These are phyloP conservation scores for Aegithalos caudatus DNA, from an alignment of 2,113 vertebrate genomes.

Conservation along the genomic window DNA sequence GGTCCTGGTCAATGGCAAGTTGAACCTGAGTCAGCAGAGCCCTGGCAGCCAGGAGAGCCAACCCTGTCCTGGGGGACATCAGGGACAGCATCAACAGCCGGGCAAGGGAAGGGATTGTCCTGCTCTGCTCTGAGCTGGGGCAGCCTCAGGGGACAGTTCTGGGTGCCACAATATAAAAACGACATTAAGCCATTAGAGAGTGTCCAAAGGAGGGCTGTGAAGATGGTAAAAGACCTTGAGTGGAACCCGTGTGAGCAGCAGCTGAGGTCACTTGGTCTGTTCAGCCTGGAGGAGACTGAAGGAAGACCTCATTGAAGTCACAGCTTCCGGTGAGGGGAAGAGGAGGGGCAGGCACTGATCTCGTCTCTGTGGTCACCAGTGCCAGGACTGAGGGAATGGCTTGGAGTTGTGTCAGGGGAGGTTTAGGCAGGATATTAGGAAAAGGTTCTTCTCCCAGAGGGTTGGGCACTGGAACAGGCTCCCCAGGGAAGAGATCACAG, in stretches of 20 bases:
- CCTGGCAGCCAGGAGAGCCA: not conserved
- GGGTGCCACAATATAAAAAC: fast-evolving
- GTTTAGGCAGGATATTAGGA: fast-evolving
- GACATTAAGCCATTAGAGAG: fast-evolving
- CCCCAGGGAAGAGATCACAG: not conserved
- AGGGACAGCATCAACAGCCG: fast-evolving
- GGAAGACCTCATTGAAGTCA: fast-evolving
- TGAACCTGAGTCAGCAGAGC: fast-evolving
- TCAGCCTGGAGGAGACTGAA: not conserved
- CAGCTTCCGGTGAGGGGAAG: fast-evolving
- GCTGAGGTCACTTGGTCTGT: not conserved
- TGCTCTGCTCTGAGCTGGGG: fast-evolving
- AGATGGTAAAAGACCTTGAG: not conserved
- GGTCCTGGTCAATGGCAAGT: fast-evolving
- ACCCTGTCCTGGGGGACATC: fast-evolving
- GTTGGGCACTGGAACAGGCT: not conserved
- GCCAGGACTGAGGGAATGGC: fast-evolving
- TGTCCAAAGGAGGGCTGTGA: fast-evolving
- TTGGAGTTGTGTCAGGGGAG: fast-evolving
- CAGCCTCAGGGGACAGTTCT: not conserved
- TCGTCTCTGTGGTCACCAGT: no score
- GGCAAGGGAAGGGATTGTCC: not conserved
- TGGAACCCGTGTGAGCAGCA: fast-evolving
- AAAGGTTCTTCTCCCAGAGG: not conserved
- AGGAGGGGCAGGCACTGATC: not conserved